phyloP scores from a whole-genome alignment of 1,140 invertebrate species.

The Drosophila arizonae region DNA sequence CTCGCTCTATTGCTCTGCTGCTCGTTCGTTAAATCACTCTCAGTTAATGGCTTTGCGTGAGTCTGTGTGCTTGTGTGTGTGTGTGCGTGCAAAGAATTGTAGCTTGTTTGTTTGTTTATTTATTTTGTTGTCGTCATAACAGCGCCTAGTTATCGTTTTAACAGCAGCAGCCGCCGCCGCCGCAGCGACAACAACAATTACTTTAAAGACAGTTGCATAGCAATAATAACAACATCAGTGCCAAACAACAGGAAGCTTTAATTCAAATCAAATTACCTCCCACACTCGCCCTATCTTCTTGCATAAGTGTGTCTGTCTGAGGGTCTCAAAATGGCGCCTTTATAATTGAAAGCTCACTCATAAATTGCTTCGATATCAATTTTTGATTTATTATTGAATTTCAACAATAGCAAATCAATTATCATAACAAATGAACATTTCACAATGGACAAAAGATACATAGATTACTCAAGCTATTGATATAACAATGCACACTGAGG shows the following conservation, averaged over 20 bases:
- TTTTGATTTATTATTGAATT: conserved; percentile 42
- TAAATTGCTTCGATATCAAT: conserved; percentile 15
- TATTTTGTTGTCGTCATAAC: conserved; percentile 70
- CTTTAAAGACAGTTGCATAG: conserved; percentile 26
- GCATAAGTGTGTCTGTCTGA: neutral
- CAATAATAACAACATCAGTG: conserved; percentile 21
- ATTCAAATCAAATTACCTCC: conserved; percentile 42
- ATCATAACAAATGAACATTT: conserved; percentile 37
- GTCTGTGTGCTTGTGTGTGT: neutral
- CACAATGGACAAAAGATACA: conserved; percentile 1
- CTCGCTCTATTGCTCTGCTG: conserved; percentile 2
- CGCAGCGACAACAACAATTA: conserved; percentile 29
- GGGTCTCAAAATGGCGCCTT: conserved; percentile 5
- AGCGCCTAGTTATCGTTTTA: conserved; percentile 68
- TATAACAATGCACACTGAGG: neutral
- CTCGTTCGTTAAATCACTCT: conserved; percentile 29
- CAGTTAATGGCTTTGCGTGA: conserved; percentile 15
- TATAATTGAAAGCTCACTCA: conserved; percentile 18
- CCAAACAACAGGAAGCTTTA: conserved; percentile 47
- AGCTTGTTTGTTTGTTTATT: conserved; percentile 36
- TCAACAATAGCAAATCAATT: conserved; percentile 43
- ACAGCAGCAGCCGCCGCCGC: conserved; percentile 39
- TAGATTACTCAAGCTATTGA: conserved; percentile 9
- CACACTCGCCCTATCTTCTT: neutral
- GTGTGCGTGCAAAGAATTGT: conserved; percentile 68